Conservation (phyloP, 2,888 invertebrate genomes). For the Trissoscelio sp. region DNA sequence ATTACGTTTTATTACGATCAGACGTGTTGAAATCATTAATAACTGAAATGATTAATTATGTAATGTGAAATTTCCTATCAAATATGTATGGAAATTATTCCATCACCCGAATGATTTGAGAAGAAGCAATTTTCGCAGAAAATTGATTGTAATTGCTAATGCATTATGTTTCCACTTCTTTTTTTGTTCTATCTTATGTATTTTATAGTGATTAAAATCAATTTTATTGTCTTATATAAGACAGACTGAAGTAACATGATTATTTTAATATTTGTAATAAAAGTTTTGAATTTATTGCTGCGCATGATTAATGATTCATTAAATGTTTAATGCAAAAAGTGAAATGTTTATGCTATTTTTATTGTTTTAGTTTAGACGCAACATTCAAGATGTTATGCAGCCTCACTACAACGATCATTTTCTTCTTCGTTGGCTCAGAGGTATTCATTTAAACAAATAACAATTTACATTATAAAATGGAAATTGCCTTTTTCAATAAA, state of each 20-base stretch:
- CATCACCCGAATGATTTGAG: not conserved
- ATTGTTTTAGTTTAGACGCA: conserved; percentile 89
- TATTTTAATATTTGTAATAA: too few species aligned
- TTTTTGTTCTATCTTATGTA: too few species aligned
- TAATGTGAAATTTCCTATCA: conserved; percentile 2
- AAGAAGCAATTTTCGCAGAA: not conserved
- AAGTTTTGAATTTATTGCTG: too few species aligned
- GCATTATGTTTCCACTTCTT: too few species aligned
- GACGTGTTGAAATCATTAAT: not conserved
- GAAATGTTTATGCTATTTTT: conserved; percentile 32
- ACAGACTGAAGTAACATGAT: too few species aligned
- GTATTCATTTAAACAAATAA: conserved; percentile 83
- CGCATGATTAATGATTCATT: too few species aligned
- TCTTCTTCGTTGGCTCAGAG: conserved; percentile 91
- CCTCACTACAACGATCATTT: conserved; percentile 92
- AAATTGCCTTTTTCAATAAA: too few species aligned
- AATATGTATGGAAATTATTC: conserved; percentile 2
- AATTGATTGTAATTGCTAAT: not conserved
- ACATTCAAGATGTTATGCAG: conserved; percentile 87
- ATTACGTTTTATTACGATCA: too few species aligned
- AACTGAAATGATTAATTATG: conserved; percentile 2
- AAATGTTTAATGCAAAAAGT: too few species aligned
- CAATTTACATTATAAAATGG: not conserved
- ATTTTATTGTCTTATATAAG: too few species aligned
- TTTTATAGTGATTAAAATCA: too few species aligned